These are phyloP conservation scores for Vicugna pacos DNA, from an alignment of 2,113 vertebrate species.

Conservation along the genomic window DNA sequence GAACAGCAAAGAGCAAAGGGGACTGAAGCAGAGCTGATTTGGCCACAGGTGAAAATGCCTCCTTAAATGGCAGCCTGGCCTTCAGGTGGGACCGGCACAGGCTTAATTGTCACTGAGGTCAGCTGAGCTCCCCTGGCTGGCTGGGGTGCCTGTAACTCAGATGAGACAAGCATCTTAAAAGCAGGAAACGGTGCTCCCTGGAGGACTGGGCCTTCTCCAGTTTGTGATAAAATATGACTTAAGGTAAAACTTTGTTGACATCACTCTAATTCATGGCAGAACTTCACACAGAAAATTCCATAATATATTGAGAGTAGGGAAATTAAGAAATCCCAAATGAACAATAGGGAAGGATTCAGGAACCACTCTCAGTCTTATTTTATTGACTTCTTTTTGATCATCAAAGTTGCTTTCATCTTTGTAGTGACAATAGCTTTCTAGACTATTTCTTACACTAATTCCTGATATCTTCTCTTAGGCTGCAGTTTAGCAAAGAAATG, in stretches of 20 bases:
- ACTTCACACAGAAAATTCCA: conserved; percentile 78
- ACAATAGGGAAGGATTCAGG: conserved; percentile 69
- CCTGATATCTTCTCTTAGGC: conserved; percentile 70
- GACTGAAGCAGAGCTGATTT: fast-evolving
- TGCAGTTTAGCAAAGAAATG: conserved; percentile 72
- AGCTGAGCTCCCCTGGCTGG: neutral
- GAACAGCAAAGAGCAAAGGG: neutral
- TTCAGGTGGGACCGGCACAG: fast-evolving
- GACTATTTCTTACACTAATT: conserved; percentile 69
- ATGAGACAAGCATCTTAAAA: neutral
- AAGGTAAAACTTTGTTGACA: conserved; percentile 75
- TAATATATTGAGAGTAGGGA: conserved; percentile 67
- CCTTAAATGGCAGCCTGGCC: fast-evolving
- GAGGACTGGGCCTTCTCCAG: conserved; percentile 38
- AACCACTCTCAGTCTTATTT: conserved; percentile 63
- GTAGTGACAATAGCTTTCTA: conserved; percentile 75
- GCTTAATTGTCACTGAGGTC: fast-evolving
- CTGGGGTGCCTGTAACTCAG: too few relatives aligned
- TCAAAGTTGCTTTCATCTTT: conserved; percentile 82
- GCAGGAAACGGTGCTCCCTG: neutral
- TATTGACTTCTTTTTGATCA: conserved; percentile 81
- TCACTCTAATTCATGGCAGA: conserved; percentile 74
- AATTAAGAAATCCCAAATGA: conserved; percentile 75
- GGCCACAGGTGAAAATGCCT: fast-evolving
- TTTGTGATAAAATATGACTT: conserved; percentile 57